Evolutionary conservation across 1,140 invertebrate genomes (phyloP).

Genomic region (Thalassaphorura encarpata): DNA sequence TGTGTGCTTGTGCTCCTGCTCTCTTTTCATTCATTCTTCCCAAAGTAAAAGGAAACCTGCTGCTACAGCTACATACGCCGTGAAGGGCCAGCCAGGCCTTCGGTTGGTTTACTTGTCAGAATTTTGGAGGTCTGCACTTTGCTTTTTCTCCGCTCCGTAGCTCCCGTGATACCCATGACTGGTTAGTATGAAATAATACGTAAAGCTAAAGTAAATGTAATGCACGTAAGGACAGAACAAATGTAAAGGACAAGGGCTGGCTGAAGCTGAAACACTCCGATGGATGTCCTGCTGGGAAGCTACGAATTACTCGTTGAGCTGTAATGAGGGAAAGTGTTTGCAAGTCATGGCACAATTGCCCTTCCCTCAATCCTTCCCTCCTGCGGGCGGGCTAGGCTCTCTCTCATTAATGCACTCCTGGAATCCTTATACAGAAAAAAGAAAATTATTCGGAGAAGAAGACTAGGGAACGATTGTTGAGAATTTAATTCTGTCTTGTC

Average conservation of each 20-base stretch:
- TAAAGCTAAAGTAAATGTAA: background rate
- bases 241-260: background rate
- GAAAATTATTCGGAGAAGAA: no score
- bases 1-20: background rate
- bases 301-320: conserved; percentile 32
- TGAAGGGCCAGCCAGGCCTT: no score
- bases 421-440: conserved; percentile 26
- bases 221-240: background rate
- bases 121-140: background rate
- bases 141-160: no score
- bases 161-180: no score
- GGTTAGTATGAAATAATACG: background rate
- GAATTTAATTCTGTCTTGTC: no score
- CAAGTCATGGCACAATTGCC: conserved; percentile 32
- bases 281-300: conserved; percentile 26
- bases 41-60: conserved; percentile 29
- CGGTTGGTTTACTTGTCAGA: background rate
- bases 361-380: conserved; percentile 24
- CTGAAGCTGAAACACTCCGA: background rate
- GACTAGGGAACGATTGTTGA: no score
- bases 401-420: conserved; percentile 33
- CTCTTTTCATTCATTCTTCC: conserved; percentile 25
- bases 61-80: no score
- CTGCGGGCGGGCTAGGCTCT: conserved; percentile 12
- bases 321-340: conserved; percentile 33